Percentiles rank a stretch among this genome's conserved stretches.
Conservation (phyloP, 2,113 vertebrate genomes). For the Taxidea taxus region DNA sequence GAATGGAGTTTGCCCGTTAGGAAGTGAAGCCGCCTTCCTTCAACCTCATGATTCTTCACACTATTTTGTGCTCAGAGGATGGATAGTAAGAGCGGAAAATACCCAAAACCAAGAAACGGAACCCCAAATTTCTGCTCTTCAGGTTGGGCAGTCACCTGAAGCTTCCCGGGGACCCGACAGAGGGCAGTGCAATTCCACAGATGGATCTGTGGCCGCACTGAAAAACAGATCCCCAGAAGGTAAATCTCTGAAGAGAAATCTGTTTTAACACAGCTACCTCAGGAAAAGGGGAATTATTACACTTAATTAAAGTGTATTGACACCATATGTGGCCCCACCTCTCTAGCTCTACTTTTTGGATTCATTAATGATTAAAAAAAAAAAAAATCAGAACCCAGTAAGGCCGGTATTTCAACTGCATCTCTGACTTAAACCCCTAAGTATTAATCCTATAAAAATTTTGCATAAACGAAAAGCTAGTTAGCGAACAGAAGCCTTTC, state of each 20-base stretch:
- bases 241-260: slow-evolving; percentile 80
- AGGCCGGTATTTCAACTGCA: slow-evolving; percentile 37
- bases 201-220: background rate
- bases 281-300: slow-evolving; percentile 91
- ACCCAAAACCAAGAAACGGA: background rate
- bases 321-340: slow-evolving; percentile 88
- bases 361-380: slow-evolving; percentile 82
- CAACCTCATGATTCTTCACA: background rate
- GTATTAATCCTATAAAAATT: slow-evolving; percentile 52
- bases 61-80: background rate
- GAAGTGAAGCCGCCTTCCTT: background rate
- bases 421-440: background rate
- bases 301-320: slow-evolving; percentile 93
- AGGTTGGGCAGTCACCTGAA: background rate
- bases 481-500: background rate
- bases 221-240: slow-evolving; percentile 22
- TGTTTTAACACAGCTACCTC: slow-evolving; percentile 84
- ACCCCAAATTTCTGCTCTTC: background rate
- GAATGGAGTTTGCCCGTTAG: background rate
- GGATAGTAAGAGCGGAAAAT: background rate
- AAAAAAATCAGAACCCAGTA: slow-evolving; percentile 69
- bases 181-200: slow-evolving; percentile 82
- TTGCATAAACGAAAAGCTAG: slow-evolving; percentile 3
- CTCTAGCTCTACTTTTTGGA: slow-evolving; percentile 77
- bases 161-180: slow-evolving; percentile 69